phyloP scores from a whole-genome alignment of 2,113 vertebrate species.

The Strix aluco region DNA sequence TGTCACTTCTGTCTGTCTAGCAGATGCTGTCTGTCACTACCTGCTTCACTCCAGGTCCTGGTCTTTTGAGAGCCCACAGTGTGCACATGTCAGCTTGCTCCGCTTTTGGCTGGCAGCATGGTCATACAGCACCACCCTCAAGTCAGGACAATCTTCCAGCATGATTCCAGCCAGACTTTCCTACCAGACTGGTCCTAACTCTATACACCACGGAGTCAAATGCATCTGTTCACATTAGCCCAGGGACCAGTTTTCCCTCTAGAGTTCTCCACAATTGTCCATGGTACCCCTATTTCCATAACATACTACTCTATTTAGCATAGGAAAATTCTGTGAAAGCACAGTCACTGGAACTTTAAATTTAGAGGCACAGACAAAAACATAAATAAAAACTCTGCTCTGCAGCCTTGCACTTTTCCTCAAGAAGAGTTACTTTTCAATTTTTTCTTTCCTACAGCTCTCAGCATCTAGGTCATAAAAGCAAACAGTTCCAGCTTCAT shows the following conservation, averaged over 20 bases:
- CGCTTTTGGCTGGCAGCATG: neutral
- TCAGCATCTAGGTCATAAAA: neutral
- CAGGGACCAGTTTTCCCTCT: neutral
- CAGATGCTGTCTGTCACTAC: neutral
- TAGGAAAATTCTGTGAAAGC: neutral
- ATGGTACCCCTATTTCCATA: neutral
- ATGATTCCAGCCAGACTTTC: neutral
- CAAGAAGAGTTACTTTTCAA: neutral
- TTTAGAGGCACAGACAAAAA: neutral
- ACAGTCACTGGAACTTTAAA: neutral
- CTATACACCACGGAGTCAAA: neutral
- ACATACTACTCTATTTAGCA: neutral
- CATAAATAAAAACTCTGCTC: neutral
- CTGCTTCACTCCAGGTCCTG: neutral
- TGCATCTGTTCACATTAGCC: accelerated
- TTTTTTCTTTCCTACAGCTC: neutral
- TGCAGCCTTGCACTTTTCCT: neutral
- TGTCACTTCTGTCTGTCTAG: neutral
- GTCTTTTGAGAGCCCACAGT: neutral
- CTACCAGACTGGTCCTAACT: neutral
- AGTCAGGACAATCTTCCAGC: neutral
- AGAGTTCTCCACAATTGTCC: neutral
- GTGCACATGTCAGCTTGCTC: neutral
- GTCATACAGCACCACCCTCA: neutral
- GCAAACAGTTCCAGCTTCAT: neutral